Evolutionary conservation across 2,113 vertebrate genomes (phyloP).

Genomic region (Amblyornis subalaris): DNA sequence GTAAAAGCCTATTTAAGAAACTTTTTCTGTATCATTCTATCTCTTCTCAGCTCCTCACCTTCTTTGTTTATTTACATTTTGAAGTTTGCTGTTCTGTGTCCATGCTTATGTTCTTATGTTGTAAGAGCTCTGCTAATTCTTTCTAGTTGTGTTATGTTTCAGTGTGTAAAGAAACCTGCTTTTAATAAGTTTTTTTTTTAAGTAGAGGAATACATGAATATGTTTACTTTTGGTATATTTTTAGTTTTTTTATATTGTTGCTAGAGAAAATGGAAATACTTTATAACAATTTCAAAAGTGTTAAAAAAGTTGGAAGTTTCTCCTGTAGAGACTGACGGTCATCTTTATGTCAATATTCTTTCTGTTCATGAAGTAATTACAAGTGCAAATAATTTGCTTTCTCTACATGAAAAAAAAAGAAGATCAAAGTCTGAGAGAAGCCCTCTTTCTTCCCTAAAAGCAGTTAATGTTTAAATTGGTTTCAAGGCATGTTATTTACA

Average conservation of each 20-base stretch:
- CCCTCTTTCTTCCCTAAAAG: background rate
- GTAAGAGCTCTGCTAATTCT: background rate
- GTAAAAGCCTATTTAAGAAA: background rate
- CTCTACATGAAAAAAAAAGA: background rate
- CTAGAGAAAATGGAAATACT: background rate
- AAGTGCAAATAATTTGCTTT: background rate
- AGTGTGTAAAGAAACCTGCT: background rate
- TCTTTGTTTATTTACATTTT: background rate
- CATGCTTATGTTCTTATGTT: background rate
- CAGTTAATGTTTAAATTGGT: background rate
- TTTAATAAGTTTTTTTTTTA: background rate
- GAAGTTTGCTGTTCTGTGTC: background rate
- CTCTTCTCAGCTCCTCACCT: background rate
- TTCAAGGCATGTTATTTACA: background rate
- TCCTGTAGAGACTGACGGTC: background rate
- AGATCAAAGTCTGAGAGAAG: background rate
- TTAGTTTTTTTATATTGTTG: background rate
- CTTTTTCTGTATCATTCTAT: fast-evolving
- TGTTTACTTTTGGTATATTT: background rate
- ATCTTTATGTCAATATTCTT: background rate
- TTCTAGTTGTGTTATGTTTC: background rate
- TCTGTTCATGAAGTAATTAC: background rate
- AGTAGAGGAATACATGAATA: background rate
- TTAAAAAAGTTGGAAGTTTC: background rate
- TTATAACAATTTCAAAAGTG: background rate